Evolutionary conservation across 2,113 vertebrate genomes (phyloP).

Genomic region (Etia nguti): DNA sequence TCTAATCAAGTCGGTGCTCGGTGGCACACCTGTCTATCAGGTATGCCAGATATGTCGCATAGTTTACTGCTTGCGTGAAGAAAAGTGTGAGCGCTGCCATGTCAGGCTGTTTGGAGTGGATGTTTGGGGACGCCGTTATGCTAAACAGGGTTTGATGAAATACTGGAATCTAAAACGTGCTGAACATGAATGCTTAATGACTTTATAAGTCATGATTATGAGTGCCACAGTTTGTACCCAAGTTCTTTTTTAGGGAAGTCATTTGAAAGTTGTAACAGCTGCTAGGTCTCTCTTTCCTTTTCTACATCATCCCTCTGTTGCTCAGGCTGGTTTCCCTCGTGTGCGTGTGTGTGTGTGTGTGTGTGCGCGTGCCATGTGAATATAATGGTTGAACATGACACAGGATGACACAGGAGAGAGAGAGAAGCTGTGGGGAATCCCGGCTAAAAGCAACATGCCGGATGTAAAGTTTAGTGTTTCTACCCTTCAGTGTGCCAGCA

Average conservation of each 20-base stretch:
- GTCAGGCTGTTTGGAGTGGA: neutral
- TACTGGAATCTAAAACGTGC: conserved; percentile 8
- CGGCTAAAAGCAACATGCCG: neutral
- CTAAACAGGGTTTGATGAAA: conserved; percentile 31
- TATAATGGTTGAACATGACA: neutral
- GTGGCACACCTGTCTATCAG: neutral
- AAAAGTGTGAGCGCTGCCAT: neutral
- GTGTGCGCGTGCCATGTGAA: neutral
- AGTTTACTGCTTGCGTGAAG: neutral
- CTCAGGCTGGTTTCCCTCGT: neutral
- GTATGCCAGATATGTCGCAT: neutral
- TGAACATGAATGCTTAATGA: conserved; percentile 21
- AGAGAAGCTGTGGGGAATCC: neutral
- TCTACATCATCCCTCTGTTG: neutral
- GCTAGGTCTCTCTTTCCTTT: conserved; percentile 9
- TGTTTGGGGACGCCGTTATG: conserved; percentile 2
- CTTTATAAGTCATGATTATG: conserved; percentile 28
- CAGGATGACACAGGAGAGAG: neutral
- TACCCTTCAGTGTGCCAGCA: neutral
- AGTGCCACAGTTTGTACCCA: neutral
- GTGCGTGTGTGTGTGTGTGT: neutral
- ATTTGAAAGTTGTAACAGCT: conserved; percentile 48
- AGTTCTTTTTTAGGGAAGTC: conserved; percentile 28
- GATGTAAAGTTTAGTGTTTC: conserved; percentile 37
- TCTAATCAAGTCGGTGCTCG: neutral